A percentile compares a stretch with the other conserved stretches of the same genome.
phyloP scores from a whole-genome alignment of 2,113 vertebrate genomes.

The Crypturellus undulatus region DNA sequence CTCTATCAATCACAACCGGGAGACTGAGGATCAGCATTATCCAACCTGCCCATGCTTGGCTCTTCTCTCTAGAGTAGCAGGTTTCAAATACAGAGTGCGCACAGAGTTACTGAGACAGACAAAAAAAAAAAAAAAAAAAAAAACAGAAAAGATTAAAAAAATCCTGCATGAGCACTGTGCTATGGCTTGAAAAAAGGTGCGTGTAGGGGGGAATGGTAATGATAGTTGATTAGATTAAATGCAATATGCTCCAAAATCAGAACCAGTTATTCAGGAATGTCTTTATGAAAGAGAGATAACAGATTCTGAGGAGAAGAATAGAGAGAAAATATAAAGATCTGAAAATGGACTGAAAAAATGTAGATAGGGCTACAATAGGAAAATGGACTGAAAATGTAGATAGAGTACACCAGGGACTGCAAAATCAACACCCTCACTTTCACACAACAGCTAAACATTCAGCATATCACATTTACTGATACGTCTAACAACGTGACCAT shows the following conservation, averaged over 20 bases:
- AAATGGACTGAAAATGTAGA: not conserved
- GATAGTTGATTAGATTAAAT: not conserved
- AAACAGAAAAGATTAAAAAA: too few species aligned
- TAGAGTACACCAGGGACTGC: not conserved
- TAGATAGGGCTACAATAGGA: too few species aligned
- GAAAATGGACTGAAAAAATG: not conserved
- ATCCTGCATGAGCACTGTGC: not conserved
- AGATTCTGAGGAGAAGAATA: not conserved
- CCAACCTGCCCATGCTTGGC: not conserved
- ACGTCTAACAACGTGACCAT: not conserved
- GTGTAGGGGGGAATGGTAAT: not conserved
- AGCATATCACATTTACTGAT: not conserved
- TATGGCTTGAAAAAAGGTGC: too few species aligned
- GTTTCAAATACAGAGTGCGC: not conserved
- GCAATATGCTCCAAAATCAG: not conserved
- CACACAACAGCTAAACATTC: not conserved
- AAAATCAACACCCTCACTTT: not conserved
- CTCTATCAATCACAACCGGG: not conserved
- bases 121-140: not conserved
- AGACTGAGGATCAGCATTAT: not conserved
- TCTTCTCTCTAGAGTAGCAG: not conserved
- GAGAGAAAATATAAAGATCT: not conserved
- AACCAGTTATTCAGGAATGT: not conserved
- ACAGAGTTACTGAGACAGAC: not conserved
- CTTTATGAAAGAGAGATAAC: not conserved